Percentiles rank a stretch among this genome's conserved stretches.
Conservation (phyloP, 2,888 invertebrate genomes). For the Scaptomyza reducta region DNA sequence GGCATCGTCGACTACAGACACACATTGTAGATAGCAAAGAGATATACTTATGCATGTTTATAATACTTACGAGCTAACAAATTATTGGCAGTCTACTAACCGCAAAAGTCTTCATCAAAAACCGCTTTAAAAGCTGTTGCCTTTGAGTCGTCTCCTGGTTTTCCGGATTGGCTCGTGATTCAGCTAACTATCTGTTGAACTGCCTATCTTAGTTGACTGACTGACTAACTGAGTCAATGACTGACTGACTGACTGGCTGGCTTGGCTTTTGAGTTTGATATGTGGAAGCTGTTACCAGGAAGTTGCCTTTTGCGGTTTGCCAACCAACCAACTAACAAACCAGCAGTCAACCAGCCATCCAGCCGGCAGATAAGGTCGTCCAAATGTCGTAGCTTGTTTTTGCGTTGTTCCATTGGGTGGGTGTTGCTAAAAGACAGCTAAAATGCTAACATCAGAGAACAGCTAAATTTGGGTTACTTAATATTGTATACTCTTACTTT, state of each 20-base stretch:
- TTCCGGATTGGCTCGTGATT: conserved; percentile 72
- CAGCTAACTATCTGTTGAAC: conserved; percentile 38
- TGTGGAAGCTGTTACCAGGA: conserved; percentile 61
- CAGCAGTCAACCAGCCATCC: conserved; percentile 22
- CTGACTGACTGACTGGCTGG: conserved; percentile 26
- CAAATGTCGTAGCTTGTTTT: conserved; percentile 46
- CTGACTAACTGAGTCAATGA: conserved; percentile 29
- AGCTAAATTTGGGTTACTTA: background rate
- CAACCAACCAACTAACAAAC: conserved; percentile 19
- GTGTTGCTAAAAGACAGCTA: conserved; percentile 25
- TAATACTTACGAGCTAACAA: conserved; percentile 53
- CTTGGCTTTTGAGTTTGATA: conserved; percentile 57
- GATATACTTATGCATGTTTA: conserved; percentile 48
- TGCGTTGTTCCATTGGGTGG: conserved; percentile 11
- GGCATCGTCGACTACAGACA: background rate
- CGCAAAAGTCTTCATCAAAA: conserved; percentile 72
- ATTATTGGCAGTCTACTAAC: conserved; percentile 73
- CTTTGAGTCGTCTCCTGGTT: conserved; percentile 46
- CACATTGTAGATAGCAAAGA: conserved; percentile 22
- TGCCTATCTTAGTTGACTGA: conserved; percentile 34
- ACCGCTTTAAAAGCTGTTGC: conserved; percentile 38
- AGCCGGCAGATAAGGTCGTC: conserved; percentile 62
- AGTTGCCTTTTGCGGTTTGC: conserved; percentile 50
- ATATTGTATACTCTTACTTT: conserved; percentile 1
- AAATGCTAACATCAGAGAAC: background rate